These are phyloP conservation scores for Odobenus rosmarus DNA, from an alignment of 2,113 vertebrate genomes.

Conservation along the genomic window DNA sequence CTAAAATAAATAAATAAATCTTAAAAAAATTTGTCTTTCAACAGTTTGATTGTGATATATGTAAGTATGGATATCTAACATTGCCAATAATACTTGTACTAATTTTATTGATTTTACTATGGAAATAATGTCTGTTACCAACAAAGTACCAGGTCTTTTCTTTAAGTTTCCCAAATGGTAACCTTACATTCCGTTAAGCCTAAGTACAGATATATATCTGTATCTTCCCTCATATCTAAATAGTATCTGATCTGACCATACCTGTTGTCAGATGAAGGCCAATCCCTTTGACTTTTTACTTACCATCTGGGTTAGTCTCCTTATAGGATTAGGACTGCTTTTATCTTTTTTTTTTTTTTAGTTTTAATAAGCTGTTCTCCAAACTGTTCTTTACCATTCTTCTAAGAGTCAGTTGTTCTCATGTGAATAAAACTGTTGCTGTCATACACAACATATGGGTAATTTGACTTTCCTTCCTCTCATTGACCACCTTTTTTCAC, in stretches of 20 bases:
- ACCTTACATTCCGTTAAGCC: background rate
- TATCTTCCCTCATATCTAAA: background rate
- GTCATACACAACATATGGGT: background rate
- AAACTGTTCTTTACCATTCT: background rate
- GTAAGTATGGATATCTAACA: background rate
- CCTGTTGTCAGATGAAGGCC: background rate
- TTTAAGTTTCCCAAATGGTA: background rate
- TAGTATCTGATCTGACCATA: background rate
- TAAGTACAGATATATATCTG: background rate
- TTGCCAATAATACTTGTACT: background rate
- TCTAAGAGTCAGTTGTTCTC: background rate
- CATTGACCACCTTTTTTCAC: background rate
- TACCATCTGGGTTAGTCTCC: background rate
- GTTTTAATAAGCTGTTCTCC: background rate
- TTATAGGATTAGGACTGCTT: background rate
- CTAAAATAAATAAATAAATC: background rate
- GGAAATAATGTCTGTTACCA: background rate
- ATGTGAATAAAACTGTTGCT: background rate
- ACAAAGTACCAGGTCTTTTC: background rate
- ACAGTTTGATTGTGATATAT: background rate
- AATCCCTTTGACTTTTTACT: background rate
- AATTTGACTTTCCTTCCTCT: background rate
- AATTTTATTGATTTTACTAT: background rate
- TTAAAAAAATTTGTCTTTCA: background rate
- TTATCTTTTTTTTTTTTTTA: background rate